Base-by-base conservation (phyloP, 2,888 invertebrate genomes). In the Lapara coniferarum region DNA sequence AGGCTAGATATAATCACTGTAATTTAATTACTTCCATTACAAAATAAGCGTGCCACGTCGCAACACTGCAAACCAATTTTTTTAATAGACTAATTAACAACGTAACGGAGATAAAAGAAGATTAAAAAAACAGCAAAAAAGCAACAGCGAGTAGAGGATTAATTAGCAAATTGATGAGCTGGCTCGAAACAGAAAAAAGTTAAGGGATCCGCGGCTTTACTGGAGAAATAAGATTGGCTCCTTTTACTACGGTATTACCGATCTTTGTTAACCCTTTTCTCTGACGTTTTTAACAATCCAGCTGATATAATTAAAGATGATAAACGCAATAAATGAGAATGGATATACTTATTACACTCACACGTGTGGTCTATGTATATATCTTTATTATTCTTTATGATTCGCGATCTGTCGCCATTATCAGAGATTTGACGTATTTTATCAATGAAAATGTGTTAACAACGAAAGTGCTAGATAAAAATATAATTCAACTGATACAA, bases 151-250 rank as follows among this genome's bases (percentile, higher is more conserved):
- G 49, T 13, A 12, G 46, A 57, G 57, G 63, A 63, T 63, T 63
- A 63, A 63, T 63, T 63, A 63, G 49, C 63, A 63, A 16, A 63
- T 63, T 63, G 63, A 63, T 63, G 63, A 19, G 63, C 63, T 63
- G 19, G 49, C 63, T 49, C 14, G 10, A 19, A 49, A 19, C 49
- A 63, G 49, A 63, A 63, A 63, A 63, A 63, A 19, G 10, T n/a
- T 16, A 63, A 46, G 16, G 46, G 46, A 19, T 10, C 19, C 53
- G 8, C 46, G 59, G 16, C 12, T 7, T 63, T 12, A 19, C 49
- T 58, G 10, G 19, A 6, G 19, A 49, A 49, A 46, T 49, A 13
- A 49, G 19, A 55, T 19, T 63, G 46, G 12, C 46, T 63, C 6
- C 30, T 63, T 19, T 63, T 44, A 16, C 59, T 46, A 10, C 30